Conservation (phyloP, 2,797 vertebrate genomes). For the Chaunax sp. region DNA sequence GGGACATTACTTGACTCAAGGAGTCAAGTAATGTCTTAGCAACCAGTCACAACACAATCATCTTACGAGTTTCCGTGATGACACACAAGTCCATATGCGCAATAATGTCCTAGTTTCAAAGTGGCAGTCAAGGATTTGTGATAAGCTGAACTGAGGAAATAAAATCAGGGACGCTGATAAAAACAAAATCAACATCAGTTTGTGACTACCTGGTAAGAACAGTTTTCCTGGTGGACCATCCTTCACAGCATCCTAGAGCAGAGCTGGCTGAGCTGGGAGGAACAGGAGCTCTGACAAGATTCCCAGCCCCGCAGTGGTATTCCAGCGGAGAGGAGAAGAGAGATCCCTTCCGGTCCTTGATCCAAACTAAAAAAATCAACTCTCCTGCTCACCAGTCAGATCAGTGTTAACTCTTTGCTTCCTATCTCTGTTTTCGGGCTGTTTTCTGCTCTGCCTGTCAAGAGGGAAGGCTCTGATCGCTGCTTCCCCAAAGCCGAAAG, state of each 20-base stretch:
- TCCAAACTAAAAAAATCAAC: slow-evolving; percentile 61
- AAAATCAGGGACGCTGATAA: neutral
- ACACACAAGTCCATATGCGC: slow-evolving; percentile 19
- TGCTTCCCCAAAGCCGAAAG: slow-evolving; percentile 71
- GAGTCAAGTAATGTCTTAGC: slow-evolving; percentile 75
- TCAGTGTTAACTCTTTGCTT: slow-evolving; percentile 29
- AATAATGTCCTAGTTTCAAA: slow-evolving; percentile 26
- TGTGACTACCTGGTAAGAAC: slow-evolving; percentile 90
- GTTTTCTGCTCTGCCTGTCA: slow-evolving; percentile 64
- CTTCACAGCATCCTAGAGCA: slow-evolving; percentile 91
- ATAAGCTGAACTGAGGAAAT: slow-evolving; percentile 2
- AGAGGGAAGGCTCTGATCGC: slow-evolving; percentile 72
- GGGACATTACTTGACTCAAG: slow-evolving; percentile 73
- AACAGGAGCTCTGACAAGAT: slow-evolving; percentile 65
- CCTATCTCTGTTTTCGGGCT: slow-evolving; percentile 33
- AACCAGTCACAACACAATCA: slow-evolving; percentile 68
- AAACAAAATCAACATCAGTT: slow-evolving; percentile 4
- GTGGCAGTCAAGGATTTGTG: neutral
- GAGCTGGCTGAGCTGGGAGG: slow-evolving; percentile 49
- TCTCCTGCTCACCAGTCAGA: slow-evolving; percentile 25
- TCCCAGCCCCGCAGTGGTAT: slow-evolving; percentile 78
- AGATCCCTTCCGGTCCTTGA: slow-evolving; percentile 78
- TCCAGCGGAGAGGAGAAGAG: slow-evolving; percentile 50
- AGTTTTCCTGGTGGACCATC: slow-evolving; percentile 98
- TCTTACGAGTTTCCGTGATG: slow-evolving; percentile 26